Conservation (phyloP, 2,888 invertebrate genomes). For the Hypselothyrea guttata region DNA sequence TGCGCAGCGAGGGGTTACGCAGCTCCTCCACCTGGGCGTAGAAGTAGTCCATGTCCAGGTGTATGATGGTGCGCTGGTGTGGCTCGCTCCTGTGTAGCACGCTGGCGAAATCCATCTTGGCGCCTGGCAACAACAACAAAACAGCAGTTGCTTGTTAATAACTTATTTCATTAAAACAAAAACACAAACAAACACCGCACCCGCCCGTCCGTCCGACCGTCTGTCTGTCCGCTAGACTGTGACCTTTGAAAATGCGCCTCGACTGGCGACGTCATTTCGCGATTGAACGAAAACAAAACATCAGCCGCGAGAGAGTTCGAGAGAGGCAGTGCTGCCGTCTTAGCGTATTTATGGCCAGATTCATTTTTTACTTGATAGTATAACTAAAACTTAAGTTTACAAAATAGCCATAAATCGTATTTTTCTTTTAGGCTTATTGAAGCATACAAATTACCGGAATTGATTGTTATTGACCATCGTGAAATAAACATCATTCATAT, state of each 20-base stretch:
- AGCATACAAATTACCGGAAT: no score
- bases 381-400: no score
- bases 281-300: conserved; percentile 34
- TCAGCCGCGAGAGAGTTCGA: conserved; percentile 15
- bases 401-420: no score
- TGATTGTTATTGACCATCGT: no score
- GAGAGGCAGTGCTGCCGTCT: conserved; percentile 15
- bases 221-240: conserved; percentile 25
- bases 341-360: background rate
- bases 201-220: conserved; percentile 6
- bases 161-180: conserved; percentile 14
- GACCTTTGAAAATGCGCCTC: conserved; percentile 45
- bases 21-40: conserved; percentile 94
- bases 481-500: no score
- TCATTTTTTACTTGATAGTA: no score
- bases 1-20: conserved; percentile 86
- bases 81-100: conserved; percentile 76
- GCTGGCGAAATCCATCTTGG: conserved; percentile 78
- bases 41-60: conserved; percentile 92
- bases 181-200: conserved; percentile 18
- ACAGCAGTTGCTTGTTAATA: background rate
- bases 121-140: conserved; percentile 22
- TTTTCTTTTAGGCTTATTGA: no score
- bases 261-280: conserved; percentile 49
- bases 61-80: conserved; percentile 89